Conservation (phyloP, 2,888 invertebrate species). For the Gastracanthus pulcherrimus region DNA sequence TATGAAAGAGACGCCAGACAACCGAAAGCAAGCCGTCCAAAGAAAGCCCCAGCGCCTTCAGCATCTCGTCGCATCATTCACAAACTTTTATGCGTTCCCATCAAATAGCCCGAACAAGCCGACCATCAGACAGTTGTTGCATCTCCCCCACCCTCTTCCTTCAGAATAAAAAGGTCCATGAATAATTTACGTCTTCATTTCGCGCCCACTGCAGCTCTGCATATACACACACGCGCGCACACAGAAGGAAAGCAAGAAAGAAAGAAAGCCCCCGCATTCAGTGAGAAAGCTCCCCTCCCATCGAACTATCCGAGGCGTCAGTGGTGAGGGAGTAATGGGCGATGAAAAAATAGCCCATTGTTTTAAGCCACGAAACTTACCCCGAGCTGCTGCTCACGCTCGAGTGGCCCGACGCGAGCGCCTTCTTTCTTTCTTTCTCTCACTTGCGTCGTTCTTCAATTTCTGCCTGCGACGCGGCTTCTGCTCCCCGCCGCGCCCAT, state of each 20-base stretch:
- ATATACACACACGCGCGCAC: too few relatives aligned
- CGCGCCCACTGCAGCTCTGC: background rate
- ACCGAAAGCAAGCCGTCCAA: too few relatives aligned
- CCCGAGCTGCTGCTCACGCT: background rate
- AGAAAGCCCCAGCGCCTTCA: too few relatives aligned
- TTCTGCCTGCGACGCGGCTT: background rate
- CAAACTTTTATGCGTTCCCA: too few relatives aligned
- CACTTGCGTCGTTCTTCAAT: background rate
- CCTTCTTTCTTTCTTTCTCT: background rate
- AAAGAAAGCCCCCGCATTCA: too few relatives aligned
- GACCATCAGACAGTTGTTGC: background rate
- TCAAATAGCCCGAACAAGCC: background rate
- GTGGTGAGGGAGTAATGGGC: slow-evolving; percentile 24
- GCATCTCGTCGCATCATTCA: too few relatives aligned
- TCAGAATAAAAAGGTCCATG: slow-evolving; percentile 14
- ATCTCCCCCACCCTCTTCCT: too few relatives aligned
- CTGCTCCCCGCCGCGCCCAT: background rate
- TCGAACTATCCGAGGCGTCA: slow-evolving; percentile 7
- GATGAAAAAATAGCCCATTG: slow-evolving; percentile 48
- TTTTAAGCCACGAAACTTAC: slow-evolving; percentile 38
- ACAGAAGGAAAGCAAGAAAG: too few relatives aligned
- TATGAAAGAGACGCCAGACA: too few relatives aligned
- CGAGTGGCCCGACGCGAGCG: background rate
- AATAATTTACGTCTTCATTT: slow-evolving; percentile 47
- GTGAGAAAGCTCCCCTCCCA: background rate